Conservation (phyloP, 2,797 vertebrate genomes). For the Alcedo quadribrachys region DNA sequence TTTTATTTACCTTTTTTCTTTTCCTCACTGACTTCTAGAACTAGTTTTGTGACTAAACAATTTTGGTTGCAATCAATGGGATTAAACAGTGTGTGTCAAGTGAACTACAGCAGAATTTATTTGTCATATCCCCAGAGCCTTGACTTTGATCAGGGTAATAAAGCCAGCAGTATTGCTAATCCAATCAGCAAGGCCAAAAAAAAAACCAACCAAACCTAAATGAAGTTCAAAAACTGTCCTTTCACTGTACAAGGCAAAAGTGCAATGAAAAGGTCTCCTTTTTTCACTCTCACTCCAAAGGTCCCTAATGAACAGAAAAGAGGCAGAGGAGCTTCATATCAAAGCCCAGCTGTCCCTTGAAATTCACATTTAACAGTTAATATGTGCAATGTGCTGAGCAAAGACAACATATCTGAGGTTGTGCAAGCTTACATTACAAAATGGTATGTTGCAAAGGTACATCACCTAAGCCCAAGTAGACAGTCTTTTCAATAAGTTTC, state of each 20-base stretch:
- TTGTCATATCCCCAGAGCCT: slow-evolving; percentile 58
- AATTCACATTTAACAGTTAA: slow-evolving; percentile 47
- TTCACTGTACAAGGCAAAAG: slow-evolving; percentile 37
- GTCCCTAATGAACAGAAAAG: slow-evolving; percentile 62
- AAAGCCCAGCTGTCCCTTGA: slow-evolving; percentile 49
- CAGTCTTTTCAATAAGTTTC: not conserved
- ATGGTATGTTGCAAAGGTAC: not conserved
- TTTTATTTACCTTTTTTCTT: slow-evolving; percentile 57
- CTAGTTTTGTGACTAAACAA: slow-evolving; percentile 55
- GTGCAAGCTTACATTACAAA: slow-evolving; percentile 5
- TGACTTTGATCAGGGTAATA: slow-evolving; percentile 66
- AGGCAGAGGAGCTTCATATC: slow-evolving; percentile 56
- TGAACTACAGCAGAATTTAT: slow-evolving; percentile 63
- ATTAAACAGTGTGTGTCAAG: slow-evolving; percentile 30
- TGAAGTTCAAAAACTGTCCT: slow-evolving; percentile 53
- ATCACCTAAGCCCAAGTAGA: not conserved
- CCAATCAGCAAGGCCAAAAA: slow-evolving; percentile 64
- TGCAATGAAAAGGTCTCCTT: not conserved
- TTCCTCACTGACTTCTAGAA: not conserved
- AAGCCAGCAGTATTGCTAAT: slow-evolving; percentile 61
- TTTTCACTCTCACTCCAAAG: slow-evolving; percentile 18
- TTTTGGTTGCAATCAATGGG: slow-evolving; percentile 49
- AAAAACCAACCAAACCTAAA: slow-evolving; percentile 51
- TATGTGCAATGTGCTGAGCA: slow-evolving; percentile 9
- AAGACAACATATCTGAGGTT: not conserved